These are phyloP conservation scores for Itoplectis maculator DNA, from an alignment of 2,888 invertebrate genomes.

Conservation along the genomic window DNA sequence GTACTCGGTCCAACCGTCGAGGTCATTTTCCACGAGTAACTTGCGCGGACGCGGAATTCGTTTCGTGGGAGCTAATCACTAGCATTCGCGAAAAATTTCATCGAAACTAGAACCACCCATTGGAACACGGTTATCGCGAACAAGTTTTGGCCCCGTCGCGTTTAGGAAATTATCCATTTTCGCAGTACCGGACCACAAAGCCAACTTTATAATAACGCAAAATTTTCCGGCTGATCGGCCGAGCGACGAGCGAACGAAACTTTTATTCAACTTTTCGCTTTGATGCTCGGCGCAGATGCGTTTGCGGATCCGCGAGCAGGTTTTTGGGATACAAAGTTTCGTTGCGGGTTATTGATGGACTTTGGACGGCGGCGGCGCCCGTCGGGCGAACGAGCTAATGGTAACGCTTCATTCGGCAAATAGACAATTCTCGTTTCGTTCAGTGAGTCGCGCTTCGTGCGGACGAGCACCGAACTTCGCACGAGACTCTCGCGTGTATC, in stretches of 20 bases:
- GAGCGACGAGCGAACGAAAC: slow-evolving; percentile 7
- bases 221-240: neutral
- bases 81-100: neutral
- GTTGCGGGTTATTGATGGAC: neutral
- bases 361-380: too few relatives aligned
- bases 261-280: slow-evolving; percentile 46
- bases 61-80: neutral
- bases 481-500: neutral
- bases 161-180: neutral
- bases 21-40: neutral
- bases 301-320: neutral
- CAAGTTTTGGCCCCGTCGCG: too few relatives aligned
- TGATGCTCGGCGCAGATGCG: neutral
- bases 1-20: neutral
- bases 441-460: slow-evolving; percentile 19
- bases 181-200: neutral
- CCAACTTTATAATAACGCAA: slow-evolving; percentile 19
- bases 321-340: slow-evolving; percentile 18
- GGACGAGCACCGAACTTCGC: neutral
- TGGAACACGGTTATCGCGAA: too few relatives aligned
- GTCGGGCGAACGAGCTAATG: neutral
- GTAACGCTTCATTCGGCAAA: neutral
- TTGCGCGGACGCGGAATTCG: neutral
- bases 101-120: too few relatives aligned
- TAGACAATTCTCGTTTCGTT: neutral